Conservation (phyloP, 2,797 vertebrate genomes). For the Typhlichthys eigenmanni region DNA sequence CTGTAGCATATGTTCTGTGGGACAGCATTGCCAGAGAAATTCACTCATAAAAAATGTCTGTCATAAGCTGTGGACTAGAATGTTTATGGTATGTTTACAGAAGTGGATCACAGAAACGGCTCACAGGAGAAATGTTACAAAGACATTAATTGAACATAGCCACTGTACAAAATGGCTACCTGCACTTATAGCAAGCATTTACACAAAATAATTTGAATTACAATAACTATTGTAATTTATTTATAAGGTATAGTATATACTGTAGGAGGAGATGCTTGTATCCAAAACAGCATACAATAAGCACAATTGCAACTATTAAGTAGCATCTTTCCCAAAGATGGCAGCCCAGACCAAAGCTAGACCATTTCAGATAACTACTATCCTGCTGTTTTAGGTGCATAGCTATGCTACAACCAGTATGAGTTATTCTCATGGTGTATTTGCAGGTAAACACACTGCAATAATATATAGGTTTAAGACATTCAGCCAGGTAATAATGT, state of each 20-base stretch:
- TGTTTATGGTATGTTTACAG: constrained; percentile 27
- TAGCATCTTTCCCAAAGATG: too few relatives aligned
- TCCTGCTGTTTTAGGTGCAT: not conserved
- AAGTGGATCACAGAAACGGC: constrained; percentile 30
- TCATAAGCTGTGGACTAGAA: constrained; percentile 10
- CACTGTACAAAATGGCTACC: constrained; percentile 3
- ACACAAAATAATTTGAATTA: not conserved
- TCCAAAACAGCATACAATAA: too few relatives aligned
- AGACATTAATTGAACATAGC: constrained; percentile 18
- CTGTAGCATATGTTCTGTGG: not conserved
- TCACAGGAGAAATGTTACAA: constrained; percentile 22
- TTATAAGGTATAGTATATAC: not conserved
- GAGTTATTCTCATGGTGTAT: constrained; percentile 21
- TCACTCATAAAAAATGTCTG: not conserved
- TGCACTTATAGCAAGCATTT: constrained; percentile 6
- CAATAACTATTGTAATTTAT: not conserved
- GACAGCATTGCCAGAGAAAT: constrained; percentile 1
- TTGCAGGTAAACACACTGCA: constrained; percentile 40
- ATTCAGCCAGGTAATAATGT: constrained; percentile 32
- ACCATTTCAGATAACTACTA: too few relatives aligned
- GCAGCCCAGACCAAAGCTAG: too few relatives aligned
- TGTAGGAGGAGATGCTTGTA: not conserved
- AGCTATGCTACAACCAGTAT: constrained; percentile 24
- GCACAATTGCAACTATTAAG: too few relatives aligned
- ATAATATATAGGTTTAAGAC: constrained; percentile 35